Conservation (phyloP, 30 jellyfish, hydroid and myxozoan species). For the Aurelia aurita complex sp. Pacific region DNA sequence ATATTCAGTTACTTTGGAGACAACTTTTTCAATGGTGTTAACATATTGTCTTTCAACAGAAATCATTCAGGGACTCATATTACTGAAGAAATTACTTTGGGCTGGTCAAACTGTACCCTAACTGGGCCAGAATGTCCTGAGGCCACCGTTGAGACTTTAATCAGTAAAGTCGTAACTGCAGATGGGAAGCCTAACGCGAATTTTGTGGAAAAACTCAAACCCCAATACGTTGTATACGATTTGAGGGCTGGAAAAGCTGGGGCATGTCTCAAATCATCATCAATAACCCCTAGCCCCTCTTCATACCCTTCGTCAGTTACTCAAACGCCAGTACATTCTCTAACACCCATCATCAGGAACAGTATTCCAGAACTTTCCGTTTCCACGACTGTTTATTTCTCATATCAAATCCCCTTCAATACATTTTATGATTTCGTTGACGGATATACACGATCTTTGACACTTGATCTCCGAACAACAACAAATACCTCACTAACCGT, state of each 20-base stretch:
- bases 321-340: constrained; percentile 22
- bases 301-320: neutral
- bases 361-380: constrained; percentile 56
- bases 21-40: constrained; percentile 28
- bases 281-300: neutral
- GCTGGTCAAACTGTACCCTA: constrained; percentile 92
- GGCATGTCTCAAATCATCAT: constrained; percentile 15
- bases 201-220: constrained; percentile 52
- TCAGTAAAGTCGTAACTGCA: constrained; percentile 39
- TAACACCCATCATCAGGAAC: constrained; percentile 45
- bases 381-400: constrained; percentile 34
- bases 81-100: constrained; percentile 56
- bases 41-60: constrained; percentile 51
- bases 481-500: constrained; percentile 39
- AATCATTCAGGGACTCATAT: constrained; percentile 15
- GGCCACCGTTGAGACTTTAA: constrained; percentile 31
- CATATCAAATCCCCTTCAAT: constrained; percentile 60
- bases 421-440: constrained; percentile 75
- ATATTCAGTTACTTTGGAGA: constrained; percentile 69
- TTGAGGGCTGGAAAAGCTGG: constrained; percentile 48
- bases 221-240: constrained; percentile 67
- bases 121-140: constrained; percentile 65
- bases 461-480: constrained; percentile 45
- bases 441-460: constrained; percentile 69
- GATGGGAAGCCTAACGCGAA: constrained; percentile 67